Evolutionary conservation across 2,113 vertebrate genomes (phyloP).

Genomic region (Cryptomyrus ogoouensis): DNA sequence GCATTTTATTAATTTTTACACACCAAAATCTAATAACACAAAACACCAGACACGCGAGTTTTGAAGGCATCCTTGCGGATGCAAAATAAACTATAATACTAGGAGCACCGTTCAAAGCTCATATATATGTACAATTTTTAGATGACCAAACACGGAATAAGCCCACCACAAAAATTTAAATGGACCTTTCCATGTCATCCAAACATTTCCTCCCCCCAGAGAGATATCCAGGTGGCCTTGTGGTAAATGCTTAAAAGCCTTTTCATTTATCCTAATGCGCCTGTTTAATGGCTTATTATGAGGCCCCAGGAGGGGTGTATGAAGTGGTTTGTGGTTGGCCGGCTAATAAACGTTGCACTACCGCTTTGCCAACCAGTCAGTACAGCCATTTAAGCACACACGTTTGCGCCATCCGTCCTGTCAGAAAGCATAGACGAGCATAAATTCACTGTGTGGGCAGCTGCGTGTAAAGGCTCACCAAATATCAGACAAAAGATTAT

Average conservation of each 20-base stretch:
- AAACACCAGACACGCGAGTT: neutral
- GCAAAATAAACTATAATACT: neutral
- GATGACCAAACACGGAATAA: constrained; percentile 10
- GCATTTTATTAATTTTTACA: neutral
- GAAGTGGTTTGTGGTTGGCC: constrained; percentile 50
- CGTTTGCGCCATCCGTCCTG: neutral
- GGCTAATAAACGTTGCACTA: constrained; percentile 27
- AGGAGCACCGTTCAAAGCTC: neutral
- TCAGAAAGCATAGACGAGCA: neutral
- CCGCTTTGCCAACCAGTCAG: constrained; percentile 21
- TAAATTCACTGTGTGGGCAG: constrained; percentile 6
- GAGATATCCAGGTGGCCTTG: constrained; percentile 61
- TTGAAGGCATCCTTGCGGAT: neutral
- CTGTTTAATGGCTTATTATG: constrained; percentile 75
- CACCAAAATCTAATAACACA: neutral
- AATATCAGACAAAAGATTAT: constrained; percentile 5
- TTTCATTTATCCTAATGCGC: constrained; percentile 70
- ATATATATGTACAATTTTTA: neutral
- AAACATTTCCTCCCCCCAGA: constrained; percentile 30
- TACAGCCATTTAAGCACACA: constrained; percentile 2
- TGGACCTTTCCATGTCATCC: constrained; percentile 24
- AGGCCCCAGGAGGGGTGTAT: constrained; percentile 55
- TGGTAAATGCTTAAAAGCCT: constrained; percentile 67
- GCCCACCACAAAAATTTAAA: constrained; percentile 16
- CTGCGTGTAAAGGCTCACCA: neutral